phyloP scores from a whole-genome alignment of 1,140 invertebrate species.

The Drosophila arizonae region DNA sequence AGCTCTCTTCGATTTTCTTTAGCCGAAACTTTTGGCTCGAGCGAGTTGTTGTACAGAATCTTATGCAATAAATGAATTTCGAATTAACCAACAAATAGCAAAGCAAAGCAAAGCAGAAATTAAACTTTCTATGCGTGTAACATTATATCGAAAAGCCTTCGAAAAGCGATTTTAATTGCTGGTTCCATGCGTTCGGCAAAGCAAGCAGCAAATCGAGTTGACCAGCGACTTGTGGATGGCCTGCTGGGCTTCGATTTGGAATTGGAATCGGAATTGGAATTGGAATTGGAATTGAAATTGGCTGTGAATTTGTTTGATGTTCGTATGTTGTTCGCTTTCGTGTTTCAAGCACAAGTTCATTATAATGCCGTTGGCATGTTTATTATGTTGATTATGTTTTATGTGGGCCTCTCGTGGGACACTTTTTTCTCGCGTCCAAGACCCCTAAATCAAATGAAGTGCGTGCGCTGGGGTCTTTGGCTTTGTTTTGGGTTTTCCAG shows the following conservation, averaged over 20 bases:
- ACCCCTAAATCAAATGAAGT: conserved; percentile 41
- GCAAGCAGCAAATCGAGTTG: conserved; percentile 16
- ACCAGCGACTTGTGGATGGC: conserved; percentile 25
- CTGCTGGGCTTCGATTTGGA: conserved; percentile 28
- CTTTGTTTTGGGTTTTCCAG: too few species aligned
- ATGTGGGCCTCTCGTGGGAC: conserved; percentile 14
- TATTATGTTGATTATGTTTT: conserved; percentile 41
- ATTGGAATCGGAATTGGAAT: conserved; percentile 6
- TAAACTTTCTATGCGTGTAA: conserved; percentile 42
- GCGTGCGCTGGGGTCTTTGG: conserved; percentile 22
- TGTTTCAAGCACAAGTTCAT: conserved; percentile 37
- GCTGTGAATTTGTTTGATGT: conserved; percentile 1
- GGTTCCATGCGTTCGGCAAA: conserved; percentile 11
- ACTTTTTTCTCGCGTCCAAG: background rate
- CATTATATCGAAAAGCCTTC: conserved; percentile 19
- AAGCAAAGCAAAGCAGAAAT: background rate
- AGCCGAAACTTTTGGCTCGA: too few species aligned
- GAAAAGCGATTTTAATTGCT: conserved; percentile 36
- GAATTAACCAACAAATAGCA: background rate
- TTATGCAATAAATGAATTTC: background rate
- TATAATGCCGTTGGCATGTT: conserved; percentile 48
- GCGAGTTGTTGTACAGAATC: background rate
- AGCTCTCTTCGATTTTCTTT: too few species aligned
- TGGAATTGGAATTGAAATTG: conserved; percentile 21
- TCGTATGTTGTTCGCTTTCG: conserved; percentile 12